Evolutionary conservation across 2,888 invertebrate species (phyloP), one percentile per base, ranked within the genome.

Genomic region (Brachypterus glaber): DNA sequence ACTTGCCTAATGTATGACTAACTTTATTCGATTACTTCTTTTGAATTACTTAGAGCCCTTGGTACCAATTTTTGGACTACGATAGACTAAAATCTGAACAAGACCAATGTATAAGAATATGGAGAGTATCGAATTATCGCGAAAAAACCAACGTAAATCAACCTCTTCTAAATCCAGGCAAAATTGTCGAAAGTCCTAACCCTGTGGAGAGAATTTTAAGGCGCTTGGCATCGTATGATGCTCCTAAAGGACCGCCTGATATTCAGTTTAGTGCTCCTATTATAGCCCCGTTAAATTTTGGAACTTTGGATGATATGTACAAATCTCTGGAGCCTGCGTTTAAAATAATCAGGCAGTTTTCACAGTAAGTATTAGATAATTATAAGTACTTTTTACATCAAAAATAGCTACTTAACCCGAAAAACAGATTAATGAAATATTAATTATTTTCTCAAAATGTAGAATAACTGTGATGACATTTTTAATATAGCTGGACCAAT

Each of bases 31-130:
- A n/a, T n/a, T n/a, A n/a, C n/a, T n/a, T n/a, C n/a, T n/a, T n/a
- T n/a, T n/a, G n/a, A n/a, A n/a, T n/a, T n/a, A n/a, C n/a, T 18
- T 50, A 72, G 72, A 60, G 59, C 37, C 75, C 77, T 18, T 84
- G 84, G 83, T 64, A 77, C 11, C 81, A 83, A 53, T 79, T 73
- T 53, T 57, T 83, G 1, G 74, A 79, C 57, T 68, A 74, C 18
- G 70, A 72, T 37, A 54, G 64, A 11, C 66, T 81, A 14, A 71
- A 73, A 40, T 64, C 68, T 39, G 65, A 67, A 17, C 74, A 76
- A 58, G 56, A 67, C 33, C 60, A 67, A 8, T 68, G 70, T 30
- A 60, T 73, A 0, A 65, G 67, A 37, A 65, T 70, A 3, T 81
- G 79, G 79, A 62, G 69, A 30, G 63, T 62, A 1, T 66, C 67